A percentile compares a stretch with the other conserved stretches of the same genome.
phyloP scores from a whole-genome alignment of 2,888 invertebrate genomes.

The Amiota mariae region DNA sequence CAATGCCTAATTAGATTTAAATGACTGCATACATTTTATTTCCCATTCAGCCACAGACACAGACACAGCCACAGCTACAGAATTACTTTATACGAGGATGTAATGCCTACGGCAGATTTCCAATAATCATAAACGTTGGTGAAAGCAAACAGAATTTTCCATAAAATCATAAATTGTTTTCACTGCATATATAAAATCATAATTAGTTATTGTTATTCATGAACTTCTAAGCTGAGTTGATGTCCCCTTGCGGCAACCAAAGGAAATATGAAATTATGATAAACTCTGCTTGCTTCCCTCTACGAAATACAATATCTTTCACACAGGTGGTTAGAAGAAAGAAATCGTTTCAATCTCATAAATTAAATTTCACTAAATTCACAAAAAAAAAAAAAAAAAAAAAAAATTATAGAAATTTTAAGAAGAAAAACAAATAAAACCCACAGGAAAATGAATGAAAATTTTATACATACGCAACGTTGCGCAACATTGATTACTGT shows the following conservation, averaged over 20 bases:
- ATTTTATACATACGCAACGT: conserved; percentile 11
- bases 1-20: conserved; percentile 42
- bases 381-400: conserved; percentile 50
- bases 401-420: conserved; percentile 7
- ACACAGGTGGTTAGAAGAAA: too few relatives aligned
- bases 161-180: conserved; percentile 45
- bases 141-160: too few relatives aligned
- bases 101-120: background rate
- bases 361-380: background rate
- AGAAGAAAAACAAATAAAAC: conserved; percentile 1
- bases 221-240: conserved; percentile 30
- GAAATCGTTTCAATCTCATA: too few relatives aligned
- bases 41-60: conserved; percentile 5
- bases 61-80: too few relatives aligned
- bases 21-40: conserved; percentile 37
- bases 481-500: conserved; percentile 5
- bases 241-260: conserved; percentile 8
- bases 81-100: background rate
- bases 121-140: too few relatives aligned
- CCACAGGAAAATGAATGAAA: background rate
- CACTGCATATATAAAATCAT: conserved; percentile 33
- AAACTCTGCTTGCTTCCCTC: too few relatives aligned
- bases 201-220: conserved; percentile 44
- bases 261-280: background rate
- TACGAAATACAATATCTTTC: too few relatives aligned